Evolutionary conservation across 64 coral and sea anemone genomes (phyloP).

Genomic region (Platygyra sinensis): DNA sequence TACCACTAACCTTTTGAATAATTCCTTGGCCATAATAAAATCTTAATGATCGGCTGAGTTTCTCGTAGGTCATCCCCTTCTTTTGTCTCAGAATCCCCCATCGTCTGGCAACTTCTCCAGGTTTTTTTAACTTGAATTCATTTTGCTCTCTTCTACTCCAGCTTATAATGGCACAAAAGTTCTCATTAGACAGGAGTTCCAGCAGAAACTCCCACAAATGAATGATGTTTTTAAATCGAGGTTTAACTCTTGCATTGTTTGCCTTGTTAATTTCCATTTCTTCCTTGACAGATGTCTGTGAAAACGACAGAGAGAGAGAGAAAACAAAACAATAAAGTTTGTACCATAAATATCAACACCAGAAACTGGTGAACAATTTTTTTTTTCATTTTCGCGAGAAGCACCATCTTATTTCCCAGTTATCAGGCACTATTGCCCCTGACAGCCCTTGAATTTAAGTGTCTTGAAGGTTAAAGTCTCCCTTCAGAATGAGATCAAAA

Average conservation of each 20-base stretch:
- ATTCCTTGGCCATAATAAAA: constrained; percentile 68
- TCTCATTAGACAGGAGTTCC: constrained; percentile 51
- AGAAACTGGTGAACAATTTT: too few relatives aligned
- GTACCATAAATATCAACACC: too few relatives aligned
- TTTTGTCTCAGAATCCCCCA: constrained; percentile 47
- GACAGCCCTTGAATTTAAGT: too few relatives aligned
- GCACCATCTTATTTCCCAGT: too few relatives aligned
- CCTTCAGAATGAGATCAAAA: too few relatives aligned
- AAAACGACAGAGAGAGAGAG: too few relatives aligned
- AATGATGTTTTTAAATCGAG: constrained; percentile 33
- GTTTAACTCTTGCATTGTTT: neutral
- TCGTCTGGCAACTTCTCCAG: constrained; percentile 57
- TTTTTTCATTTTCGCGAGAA: too few relatives aligned
- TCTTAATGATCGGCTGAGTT: constrained; percentile 53
- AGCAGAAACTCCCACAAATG: constrained; percentile 68
- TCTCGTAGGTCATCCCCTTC: constrained; percentile 59
- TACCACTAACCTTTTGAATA: constrained; percentile 46
- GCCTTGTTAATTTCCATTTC: neutral
- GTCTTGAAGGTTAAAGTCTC: too few relatives aligned
- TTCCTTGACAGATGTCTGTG: neutral
- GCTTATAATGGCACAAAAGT: constrained; percentile 37
- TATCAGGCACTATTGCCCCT: too few relatives aligned
- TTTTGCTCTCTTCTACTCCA: constrained; percentile 50
- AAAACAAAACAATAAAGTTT: too few relatives aligned
- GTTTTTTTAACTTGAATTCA: constrained; percentile 54